These are phyloP conservation scores for Stigmatopora argus DNA, from an alignment of 2,113 vertebrate species.

Conservation along the genomic window DNA sequence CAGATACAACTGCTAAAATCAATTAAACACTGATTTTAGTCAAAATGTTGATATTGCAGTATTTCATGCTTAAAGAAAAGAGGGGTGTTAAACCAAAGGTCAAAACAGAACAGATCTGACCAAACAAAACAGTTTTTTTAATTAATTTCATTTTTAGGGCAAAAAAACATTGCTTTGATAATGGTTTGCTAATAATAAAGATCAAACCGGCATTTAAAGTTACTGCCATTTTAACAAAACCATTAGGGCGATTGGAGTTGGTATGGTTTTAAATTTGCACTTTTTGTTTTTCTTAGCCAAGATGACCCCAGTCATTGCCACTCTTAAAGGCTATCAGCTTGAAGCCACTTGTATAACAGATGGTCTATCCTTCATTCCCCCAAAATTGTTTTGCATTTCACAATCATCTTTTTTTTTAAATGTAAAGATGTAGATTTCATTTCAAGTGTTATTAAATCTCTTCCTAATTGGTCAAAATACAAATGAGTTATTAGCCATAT, in stretches of 20 bases:
- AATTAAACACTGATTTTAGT: neutral
- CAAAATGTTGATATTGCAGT: neutral
- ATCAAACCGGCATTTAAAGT: neutral
- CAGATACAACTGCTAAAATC: neutral
- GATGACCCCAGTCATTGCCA: constrained; percentile 51
- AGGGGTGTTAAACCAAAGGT: no score
- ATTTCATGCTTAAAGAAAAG: neutral
- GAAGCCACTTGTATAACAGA: no score
- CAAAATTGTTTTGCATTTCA: neutral
- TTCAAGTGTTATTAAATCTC: neutral
- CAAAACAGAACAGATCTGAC: no score
- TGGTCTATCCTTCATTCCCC: neutral
- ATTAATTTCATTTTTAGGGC: no score
- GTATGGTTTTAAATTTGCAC: neutral
- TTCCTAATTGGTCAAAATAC: neutral
- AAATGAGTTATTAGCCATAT: neutral
- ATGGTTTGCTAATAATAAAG: no score
- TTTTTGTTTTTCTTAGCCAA: constrained; percentile 20
- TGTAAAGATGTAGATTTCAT: neutral
- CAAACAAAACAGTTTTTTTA: no score
- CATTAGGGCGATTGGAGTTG: neutral
- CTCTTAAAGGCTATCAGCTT: constrained; percentile 52
- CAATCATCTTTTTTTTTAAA: no score
- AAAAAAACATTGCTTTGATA: no score
- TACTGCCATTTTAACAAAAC: neutral